These are phyloP conservation scores for Cinclus cinclus DNA, from an alignment of 2,113 vertebrate genomes.

Conservation along the genomic window DNA sequence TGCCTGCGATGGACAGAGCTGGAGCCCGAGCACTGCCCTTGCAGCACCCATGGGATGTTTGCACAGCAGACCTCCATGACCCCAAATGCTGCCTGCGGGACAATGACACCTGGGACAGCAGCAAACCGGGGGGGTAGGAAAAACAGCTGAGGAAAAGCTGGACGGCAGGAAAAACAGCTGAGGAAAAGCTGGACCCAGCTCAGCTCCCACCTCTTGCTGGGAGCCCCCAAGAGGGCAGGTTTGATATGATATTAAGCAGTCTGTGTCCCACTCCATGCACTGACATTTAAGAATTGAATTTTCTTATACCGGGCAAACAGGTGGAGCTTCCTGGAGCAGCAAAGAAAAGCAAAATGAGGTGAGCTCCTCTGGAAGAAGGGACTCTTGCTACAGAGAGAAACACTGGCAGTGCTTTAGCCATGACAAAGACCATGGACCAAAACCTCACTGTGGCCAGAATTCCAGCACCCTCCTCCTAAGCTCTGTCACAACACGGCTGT, in stretches of 20 bases:
- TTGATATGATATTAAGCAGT: neutral
- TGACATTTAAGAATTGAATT: neutral
- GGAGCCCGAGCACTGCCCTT: rapidly evolving
- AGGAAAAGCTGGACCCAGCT: neutral
- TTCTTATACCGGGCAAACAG: neutral
- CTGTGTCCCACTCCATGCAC: rapidly evolving
- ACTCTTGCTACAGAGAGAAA: neutral
- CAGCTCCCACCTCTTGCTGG: neutral
- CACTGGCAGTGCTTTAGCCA: neutral
- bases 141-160: neutral
- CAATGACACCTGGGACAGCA: neutral
- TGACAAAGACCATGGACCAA: neutral
- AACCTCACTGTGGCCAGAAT: neutral
- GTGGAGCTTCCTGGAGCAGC: neutral
- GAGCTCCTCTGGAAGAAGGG: neutral
- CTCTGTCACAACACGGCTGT: neutral
- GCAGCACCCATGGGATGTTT: rapidly evolving
- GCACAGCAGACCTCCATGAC: neutral
- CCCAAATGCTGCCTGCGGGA: rapidly evolving
- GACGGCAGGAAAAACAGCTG: rapidly evolving
- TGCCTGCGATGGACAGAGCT: neutral
- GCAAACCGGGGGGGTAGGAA: rapidly evolving
- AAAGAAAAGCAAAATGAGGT: neutral
- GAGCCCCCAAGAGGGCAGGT: neutral
- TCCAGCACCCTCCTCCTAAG: neutral